Evolutionary conservation across 2,888 invertebrate species (phyloP).

Genomic region (Saturnia pavonia): DNA sequence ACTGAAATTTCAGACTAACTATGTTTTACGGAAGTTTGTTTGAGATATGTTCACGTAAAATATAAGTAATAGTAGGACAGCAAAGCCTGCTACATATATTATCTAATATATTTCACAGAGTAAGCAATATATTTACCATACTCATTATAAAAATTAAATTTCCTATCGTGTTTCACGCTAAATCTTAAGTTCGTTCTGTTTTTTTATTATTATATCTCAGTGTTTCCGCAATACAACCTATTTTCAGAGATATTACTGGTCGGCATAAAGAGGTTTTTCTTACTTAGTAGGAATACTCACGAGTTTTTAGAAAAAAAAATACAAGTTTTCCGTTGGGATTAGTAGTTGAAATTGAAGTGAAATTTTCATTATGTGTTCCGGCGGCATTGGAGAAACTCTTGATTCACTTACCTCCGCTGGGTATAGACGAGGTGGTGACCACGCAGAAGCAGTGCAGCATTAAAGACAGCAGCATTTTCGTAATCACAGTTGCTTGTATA

Average conservation of each 20-base stretch:
- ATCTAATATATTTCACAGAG: not conserved
- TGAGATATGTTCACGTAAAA: not conserved
- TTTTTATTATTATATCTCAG: not conserved
- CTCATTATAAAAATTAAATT: not conserved
- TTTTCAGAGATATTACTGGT: not conserved
- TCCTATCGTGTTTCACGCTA: not conserved
- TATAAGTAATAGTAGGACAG: not conserved
- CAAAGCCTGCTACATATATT: not conserved
- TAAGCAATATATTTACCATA: not conserved
- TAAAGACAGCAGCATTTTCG: conserved; percentile 67
- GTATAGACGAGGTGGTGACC: conserved; percentile 68
- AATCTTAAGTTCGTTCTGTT: not conserved
- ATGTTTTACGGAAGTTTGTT: no score
- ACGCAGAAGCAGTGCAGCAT: conserved; percentile 70
- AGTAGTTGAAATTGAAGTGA: no score
- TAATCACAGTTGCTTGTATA: conserved; percentile 48
- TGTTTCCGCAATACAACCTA: not conserved
- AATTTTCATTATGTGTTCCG: not conserved
- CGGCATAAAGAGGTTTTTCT: not conserved
- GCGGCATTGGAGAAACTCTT: not conserved
- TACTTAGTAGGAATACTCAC: not conserved
- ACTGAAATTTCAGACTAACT: not conserved
- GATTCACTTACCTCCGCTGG: conserved; percentile 61
- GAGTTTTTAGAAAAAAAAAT: no score
- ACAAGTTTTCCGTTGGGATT: no score